A percentile compares a stretch with the other conserved stretches of the same genome.
phyloP scores from a whole-genome alignment of 2,888 invertebrate species.

The Hybos culiciformis region DNA sequence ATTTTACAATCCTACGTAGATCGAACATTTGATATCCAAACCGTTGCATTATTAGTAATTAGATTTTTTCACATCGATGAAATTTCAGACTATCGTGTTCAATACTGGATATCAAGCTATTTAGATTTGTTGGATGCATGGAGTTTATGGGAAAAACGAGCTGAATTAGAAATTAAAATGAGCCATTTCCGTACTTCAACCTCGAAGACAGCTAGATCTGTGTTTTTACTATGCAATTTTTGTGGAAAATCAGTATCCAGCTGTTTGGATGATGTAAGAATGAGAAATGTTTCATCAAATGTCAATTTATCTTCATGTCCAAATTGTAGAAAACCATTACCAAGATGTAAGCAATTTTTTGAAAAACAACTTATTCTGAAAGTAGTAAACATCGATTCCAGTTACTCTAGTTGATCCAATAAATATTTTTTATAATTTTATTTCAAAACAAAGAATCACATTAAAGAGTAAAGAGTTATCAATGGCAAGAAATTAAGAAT shows the following conservation, averaged over 20 bases:
- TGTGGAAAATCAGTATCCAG: slow-evolving; percentile 88
- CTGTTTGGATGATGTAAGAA: slow-evolving; percentile 49
- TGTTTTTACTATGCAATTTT: slow-evolving; percentile 83
- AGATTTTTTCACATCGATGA: slow-evolving; percentile 62
- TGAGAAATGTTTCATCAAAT: slow-evolving; percentile 29
- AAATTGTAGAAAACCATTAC: slow-evolving; percentile 86
- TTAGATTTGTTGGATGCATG: slow-evolving; percentile 73
- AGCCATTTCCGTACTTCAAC: slow-evolving; percentile 38
- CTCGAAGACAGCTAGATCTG: slow-evolving; percentile 43
- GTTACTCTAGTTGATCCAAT: no score
- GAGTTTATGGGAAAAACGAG: slow-evolving; percentile 82
- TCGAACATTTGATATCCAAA: slow-evolving; percentile 78
- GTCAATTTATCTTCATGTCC: slow-evolving; percentile 69
- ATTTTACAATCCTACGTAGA: slow-evolving; percentile 81
- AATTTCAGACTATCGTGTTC: slow-evolving; percentile 44
- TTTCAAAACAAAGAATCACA: no score
- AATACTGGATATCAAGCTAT: slow-evolving; percentile 68
- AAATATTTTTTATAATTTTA: no score
- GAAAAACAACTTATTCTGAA: no score
- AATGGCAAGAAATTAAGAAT: no score
- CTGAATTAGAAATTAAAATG: slow-evolving; percentile 74
- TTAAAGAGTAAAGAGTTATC: no score
- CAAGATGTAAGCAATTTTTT: no score
- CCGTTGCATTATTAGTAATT: slow-evolving; percentile 67
- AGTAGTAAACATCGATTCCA: no score